Evolutionary conservation across 2,888 invertebrate species (phyloP).

Genomic region (Lottia gigantea): DNA sequence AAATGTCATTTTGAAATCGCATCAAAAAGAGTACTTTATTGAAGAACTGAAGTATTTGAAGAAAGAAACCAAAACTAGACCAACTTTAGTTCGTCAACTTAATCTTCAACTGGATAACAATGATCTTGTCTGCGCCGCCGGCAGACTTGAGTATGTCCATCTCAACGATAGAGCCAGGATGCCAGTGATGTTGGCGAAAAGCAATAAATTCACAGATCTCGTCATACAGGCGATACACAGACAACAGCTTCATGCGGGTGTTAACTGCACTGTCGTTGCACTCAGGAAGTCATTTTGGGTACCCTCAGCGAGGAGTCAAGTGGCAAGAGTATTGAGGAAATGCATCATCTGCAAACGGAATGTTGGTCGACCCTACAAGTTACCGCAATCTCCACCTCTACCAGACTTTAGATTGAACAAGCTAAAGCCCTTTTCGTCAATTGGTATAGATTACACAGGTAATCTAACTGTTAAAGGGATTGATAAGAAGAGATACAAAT

Average conservation of each 20-base stretch:
- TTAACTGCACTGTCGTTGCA: neutral
- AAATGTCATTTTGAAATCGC: too few species aligned
- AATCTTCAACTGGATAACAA: too few species aligned
- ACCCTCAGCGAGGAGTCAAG: neutral
- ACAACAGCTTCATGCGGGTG: neutral
- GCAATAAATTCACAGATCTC: neutral
- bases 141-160: too few species aligned
- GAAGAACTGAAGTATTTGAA: too few species aligned
- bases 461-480: neutral
- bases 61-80: too few species aligned
- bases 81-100: too few species aligned
- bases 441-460: conserved; percentile 8
- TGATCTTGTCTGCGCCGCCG: too few species aligned
- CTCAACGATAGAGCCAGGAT: too few species aligned
- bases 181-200: too few species aligned
- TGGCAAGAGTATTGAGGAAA: neutral
- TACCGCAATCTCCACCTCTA: neutral
- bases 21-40: too few species aligned
- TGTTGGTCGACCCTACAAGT: neutral
- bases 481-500: neutral
- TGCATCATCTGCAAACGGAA: neutral
- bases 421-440: conserved; percentile 2
- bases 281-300: neutral
- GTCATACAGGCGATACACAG: neutral
- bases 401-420: neutral